These are phyloP conservation scores for Eurystomus gularis DNA, from an alignment of 2,113 vertebrate species.

Conservation along the genomic window DNA sequence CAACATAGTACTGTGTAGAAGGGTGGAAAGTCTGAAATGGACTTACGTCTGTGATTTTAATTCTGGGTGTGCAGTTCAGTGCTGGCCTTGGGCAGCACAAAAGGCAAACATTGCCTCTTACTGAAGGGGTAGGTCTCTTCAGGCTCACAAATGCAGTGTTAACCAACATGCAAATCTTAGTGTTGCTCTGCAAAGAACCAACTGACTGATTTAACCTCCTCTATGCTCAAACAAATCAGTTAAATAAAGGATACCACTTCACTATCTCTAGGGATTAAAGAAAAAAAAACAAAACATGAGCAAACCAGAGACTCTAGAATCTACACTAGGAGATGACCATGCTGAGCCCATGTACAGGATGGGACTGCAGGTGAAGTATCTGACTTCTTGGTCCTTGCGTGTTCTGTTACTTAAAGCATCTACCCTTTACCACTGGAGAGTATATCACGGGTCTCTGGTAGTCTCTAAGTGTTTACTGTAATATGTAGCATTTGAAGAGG, in stretches of 20 bases:
- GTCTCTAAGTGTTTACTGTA: not conserved
- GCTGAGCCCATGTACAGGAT: fast-evolving
- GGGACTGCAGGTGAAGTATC: not conserved
- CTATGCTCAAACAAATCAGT: not conserved
- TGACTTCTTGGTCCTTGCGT: not conserved
- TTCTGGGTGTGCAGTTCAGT: not conserved
- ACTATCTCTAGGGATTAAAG: not conserved
- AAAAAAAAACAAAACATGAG: not conserved
- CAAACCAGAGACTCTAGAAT: not conserved
- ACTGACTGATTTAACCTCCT: not conserved
- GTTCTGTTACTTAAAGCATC: not conserved
- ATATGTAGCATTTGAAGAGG: not conserved
- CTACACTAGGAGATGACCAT: not conserved
- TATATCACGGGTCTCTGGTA: not conserved
- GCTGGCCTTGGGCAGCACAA: not conserved
- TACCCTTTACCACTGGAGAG: not conserved
- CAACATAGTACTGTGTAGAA: fast-evolving
- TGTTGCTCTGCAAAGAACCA: not conserved
- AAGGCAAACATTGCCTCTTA: not conserved
- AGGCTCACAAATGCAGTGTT: not conserved
- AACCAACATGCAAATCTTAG: not conserved
- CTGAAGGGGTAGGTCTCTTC: not conserved
- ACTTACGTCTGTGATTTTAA: not conserved
- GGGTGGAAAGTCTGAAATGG: not conserved
- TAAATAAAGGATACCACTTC: not conserved